Conservation (phyloP, 2,888 invertebrate genomes). For the Melanostoma scalare region DNA sequence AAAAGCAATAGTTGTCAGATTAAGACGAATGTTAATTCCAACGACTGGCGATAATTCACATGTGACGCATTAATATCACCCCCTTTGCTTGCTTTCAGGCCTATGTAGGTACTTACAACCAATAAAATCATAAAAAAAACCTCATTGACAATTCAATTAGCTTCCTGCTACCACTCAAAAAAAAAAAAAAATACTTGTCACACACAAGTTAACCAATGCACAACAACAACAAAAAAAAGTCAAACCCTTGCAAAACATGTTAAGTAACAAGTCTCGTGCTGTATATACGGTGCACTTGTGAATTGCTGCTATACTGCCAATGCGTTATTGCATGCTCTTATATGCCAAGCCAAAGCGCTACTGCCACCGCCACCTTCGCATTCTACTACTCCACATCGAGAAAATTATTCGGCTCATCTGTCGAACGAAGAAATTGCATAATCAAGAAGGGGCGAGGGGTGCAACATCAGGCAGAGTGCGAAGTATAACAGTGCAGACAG, state of each 20-base stretch:
- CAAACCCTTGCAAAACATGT: conserved; percentile 5
- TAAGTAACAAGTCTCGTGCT: conserved; percentile 14
- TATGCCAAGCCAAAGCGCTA: background rate
- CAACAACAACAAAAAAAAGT: background rate
- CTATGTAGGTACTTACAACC: too few species aligned
- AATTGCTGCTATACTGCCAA: background rate
- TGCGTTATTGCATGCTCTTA: conserved; percentile 13
- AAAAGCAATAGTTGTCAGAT: too few species aligned
- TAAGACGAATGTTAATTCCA: too few species aligned
- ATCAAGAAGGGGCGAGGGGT: conserved; percentile 1
- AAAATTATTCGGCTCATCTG: conserved; percentile 36
- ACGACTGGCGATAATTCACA: too few species aligned
- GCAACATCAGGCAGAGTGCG: conserved; percentile 21
- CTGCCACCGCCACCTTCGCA: conserved; percentile 19
- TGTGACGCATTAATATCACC: too few species aligned
- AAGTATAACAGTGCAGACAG: conserved; percentile 28
- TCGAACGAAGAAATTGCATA: conserved; percentile 40
- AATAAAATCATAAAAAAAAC: too few species aligned
- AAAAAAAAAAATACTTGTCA: conserved; percentile 14
- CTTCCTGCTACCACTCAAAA: background rate
- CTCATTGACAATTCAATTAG: conserved; percentile 20
- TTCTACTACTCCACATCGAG: conserved; percentile 3
- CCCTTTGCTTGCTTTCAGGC: too few species aligned
- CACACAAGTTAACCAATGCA: background rate
- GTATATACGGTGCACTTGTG: conserved; percentile 6